Base-by-base conservation (phyloP, 2,888 invertebrate genomes). In the Caenorhabditis sp. region DNA sequence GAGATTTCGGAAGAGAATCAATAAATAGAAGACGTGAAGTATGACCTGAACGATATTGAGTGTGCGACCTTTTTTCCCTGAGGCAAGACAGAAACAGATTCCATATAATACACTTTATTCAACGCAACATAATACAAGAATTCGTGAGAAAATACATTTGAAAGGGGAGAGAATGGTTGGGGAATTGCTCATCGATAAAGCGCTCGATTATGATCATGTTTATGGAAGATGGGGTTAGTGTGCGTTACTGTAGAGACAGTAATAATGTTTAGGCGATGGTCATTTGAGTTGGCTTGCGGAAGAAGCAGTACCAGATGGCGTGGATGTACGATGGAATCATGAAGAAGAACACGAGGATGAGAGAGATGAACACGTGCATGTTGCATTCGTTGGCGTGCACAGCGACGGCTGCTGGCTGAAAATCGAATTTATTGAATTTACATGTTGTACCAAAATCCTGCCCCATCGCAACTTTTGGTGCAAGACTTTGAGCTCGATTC, bases 331-430 rank as follows among this genome's bases (percentile, higher is more conserved):
- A 61, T 28, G 88, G 88, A 56, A 88, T 66, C 58, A 87, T 64
- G 85, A 87, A 87, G 86, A 87, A 86, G 68, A 87, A 61, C 80
- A 86, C 84, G 63, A 88, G 86, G 74, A 87, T 82, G 14, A 87
- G 80, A 7, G 86, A 86, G 82, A 87, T 73, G 75, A 82, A 77
- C 47, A 89, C 89, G 81, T 89, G 88, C 51, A 88, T 74, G 76
- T 89, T 88, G 82, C 88, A 89, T 44, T 89, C 88, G 73, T 89
- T 89, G 16, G 89, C 87, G 72, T 86, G 86, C 7, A 88, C 87
- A 3, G 86, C 88, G 22, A 88, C 82, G 10, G 89, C 87, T 16
- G 87, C 87, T 54, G 88, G 88, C 88, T 88, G 84, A 59, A 87
- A 88, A 44, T 35, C 47, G 19, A 38, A 31, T 47, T 10, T 61